Evolutionary conservation across 2,113 vertebrate species (phyloP).

Genomic region (Clupea harengus): DNA sequence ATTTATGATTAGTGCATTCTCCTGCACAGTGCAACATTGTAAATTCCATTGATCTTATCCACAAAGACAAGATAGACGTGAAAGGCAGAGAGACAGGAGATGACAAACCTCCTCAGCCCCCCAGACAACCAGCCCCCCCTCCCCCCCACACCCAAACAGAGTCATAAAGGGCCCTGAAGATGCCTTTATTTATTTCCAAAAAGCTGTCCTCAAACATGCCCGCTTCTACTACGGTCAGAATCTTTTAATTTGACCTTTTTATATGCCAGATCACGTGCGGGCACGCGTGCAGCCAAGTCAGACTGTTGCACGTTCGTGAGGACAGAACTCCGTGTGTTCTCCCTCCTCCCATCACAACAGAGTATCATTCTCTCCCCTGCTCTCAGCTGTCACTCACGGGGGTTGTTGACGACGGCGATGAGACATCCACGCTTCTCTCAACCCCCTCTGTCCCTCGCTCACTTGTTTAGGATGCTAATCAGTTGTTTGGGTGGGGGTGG

Average conservation of each 20-base stretch:
- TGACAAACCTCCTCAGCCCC: background rate
- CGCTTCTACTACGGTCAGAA: background rate
- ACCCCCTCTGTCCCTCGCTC: background rate
- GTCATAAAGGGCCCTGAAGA: background rate
- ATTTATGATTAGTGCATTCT: background rate
- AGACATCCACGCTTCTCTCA: background rate
- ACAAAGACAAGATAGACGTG: background rate
- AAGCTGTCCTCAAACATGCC: background rate
- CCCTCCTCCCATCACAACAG: background rate
- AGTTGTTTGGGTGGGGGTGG: background rate
- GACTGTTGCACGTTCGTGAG: background rate
- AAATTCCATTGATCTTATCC: slow-evolving; percentile 1
- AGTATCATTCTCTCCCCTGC: background rate
- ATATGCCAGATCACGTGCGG: background rate
- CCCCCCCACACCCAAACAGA: background rate
- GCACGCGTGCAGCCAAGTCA: background rate
- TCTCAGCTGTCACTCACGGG: background rate
- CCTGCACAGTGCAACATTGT: background rate
- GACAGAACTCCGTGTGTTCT: background rate
- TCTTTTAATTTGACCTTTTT: slow-evolving; percentile 8
- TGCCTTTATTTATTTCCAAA: slow-evolving; percentile 9
- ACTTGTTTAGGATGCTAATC: background rate
- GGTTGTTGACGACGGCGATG: background rate
- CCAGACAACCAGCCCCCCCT: background rate
- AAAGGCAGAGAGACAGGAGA: background rate